Evolutionary conservation across 2,888 invertebrate species (phyloP), one percentile per base, ranked within the genome.

Genomic region (Dasysyrphus albostriatus): DNA sequence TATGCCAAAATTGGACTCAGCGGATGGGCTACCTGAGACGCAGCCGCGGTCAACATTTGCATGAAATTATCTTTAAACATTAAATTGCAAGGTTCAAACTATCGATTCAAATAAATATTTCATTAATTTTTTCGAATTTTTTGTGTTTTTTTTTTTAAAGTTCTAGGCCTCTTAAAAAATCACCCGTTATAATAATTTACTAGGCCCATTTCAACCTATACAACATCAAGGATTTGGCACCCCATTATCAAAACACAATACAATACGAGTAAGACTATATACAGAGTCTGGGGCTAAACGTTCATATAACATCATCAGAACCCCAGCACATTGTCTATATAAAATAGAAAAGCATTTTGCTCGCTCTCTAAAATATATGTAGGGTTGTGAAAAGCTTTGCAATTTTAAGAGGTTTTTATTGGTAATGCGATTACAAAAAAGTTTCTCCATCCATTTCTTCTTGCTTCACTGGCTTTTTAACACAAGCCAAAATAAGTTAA

Each of bases 391-490:
- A 83, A 83, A 87, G 87, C 87, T 87, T 82, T 83, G 61, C 65
- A 87, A 87, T 75, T 87, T 83, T 79, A 78, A 85, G 81, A 82
- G 87, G 87, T 87, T 87, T 87, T 75, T 65, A 51, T 59, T 75
- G 29, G 47, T 83, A 87, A 87, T 83, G 78, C 87, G 87, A 87
- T 83, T 87, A 87, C 44, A 83, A 87, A 83, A 24, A 74, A 78
- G 78, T 77, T 83, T 69, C 72, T 49, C 49, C 51, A 51, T 69
- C 9, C 51, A 19, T 69, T 12, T 14, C 14, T 42, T 14, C 39
- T 12, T 61, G 61, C 61, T 14, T 61, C 61, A 61, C 39, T 61
- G 39, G 47, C 49, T 49, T 47, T 4, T 3, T 16, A 54, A 32
- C 51, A 70, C 65, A 78, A 82, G 73, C 75, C 78, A 75, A 78